These are phyloP conservation scores for Dexiosoma caninum DNA, from an alignment of 2,888 invertebrate species.

Conservation along the genomic window DNA sequence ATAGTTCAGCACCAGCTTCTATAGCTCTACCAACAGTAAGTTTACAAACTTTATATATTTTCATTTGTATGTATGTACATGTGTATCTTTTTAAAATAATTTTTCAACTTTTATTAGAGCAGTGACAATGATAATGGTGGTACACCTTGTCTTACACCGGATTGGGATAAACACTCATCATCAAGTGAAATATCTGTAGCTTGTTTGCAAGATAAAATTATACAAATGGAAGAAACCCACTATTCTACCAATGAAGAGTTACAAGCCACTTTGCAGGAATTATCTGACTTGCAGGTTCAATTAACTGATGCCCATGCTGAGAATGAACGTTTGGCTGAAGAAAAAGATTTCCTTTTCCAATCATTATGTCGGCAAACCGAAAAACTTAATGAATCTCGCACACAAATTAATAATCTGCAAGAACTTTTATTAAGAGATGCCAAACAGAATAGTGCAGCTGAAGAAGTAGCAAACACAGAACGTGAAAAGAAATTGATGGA, in stretches of 20 bases:
- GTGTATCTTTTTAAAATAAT: background rate
- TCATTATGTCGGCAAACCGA: constrained; percentile 95
- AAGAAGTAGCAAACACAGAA: constrained; percentile 84
- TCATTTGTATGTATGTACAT: too few species aligned
- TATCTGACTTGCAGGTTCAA: constrained; percentile 92
- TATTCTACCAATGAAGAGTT: constrained; percentile 92
- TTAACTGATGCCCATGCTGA: constrained; percentile 91
- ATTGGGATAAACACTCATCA: constrained; percentile 95
- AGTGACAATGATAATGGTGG: constrained; percentile 76
- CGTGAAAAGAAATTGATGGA: constrained; percentile 89
- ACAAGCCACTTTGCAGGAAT: constrained; percentile 94
- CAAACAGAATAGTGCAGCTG: constrained; percentile 78
- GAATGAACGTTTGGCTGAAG: constrained; percentile 91
- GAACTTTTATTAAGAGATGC: constrained; percentile 86
- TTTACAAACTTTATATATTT: constrained; percentile 34
- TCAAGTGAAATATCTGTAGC: constrained; percentile 95
- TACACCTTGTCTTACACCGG: constrained; percentile 86
- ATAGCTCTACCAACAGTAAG: constrained; percentile 80
- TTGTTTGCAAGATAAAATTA: constrained; percentile 93
- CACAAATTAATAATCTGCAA: constrained; percentile 89
- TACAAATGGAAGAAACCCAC: constrained; percentile 79
- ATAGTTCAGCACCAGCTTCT: constrained; percentile 89
- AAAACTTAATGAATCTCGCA: constrained; percentile 91
- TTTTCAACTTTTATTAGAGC: constrained; percentile 14
- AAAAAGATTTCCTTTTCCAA: constrained; percentile 92